Conservation (phyloP, 2,797 vertebrate genomes). For the Lagocephalus sceleratus region DNA sequence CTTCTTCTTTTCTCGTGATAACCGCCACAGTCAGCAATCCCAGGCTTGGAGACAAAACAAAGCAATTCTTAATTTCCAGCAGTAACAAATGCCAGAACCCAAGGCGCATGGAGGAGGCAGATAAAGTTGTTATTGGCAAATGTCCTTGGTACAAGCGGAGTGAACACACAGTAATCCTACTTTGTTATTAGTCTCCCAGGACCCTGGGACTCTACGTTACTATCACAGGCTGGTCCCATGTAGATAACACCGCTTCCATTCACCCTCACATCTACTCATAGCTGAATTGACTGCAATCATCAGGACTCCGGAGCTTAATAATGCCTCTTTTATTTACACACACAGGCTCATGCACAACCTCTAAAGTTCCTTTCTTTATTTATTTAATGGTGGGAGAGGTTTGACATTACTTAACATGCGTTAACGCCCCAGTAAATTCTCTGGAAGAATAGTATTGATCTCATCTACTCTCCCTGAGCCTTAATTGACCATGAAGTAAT, state of each 20-base stretch:
- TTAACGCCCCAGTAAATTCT: constrained; percentile 58
- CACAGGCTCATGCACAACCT: constrained; percentile 44
- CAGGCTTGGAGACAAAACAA: constrained; percentile 84
- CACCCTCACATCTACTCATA: constrained; percentile 76
- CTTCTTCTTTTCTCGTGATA: constrained; percentile 48
- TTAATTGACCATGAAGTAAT: constrained; percentile 59
- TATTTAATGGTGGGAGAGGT: constrained; percentile 45
- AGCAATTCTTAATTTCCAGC: constrained; percentile 86
- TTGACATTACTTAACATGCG: constrained; percentile 50
- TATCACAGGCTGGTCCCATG: constrained; percentile 88
- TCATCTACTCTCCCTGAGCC: constrained; percentile 50
- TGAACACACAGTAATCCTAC: constrained; percentile 82
- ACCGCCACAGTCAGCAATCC: constrained; percentile 65
- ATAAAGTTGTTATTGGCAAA: constrained; percentile 96
- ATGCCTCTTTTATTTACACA: constrained; percentile 74
- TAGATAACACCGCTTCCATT: constrained; percentile 84
- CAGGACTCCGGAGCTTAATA: constrained; percentile 71
- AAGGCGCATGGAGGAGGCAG: constrained; percentile 84
- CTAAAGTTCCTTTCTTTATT: constrained; percentile 40
- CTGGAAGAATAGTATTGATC: constrained; percentile 46
- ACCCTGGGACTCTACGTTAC: constrained; percentile 80
- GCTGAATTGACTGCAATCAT: constrained; percentile 81
- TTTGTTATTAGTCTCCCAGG: constrained; percentile 89
- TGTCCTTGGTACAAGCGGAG: constrained; percentile 82
- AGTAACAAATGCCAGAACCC: constrained; percentile 82